phyloP scores from a whole-genome alignment of 2,113 vertebrate genomes.

The Spizaetus ornatus region DNA sequence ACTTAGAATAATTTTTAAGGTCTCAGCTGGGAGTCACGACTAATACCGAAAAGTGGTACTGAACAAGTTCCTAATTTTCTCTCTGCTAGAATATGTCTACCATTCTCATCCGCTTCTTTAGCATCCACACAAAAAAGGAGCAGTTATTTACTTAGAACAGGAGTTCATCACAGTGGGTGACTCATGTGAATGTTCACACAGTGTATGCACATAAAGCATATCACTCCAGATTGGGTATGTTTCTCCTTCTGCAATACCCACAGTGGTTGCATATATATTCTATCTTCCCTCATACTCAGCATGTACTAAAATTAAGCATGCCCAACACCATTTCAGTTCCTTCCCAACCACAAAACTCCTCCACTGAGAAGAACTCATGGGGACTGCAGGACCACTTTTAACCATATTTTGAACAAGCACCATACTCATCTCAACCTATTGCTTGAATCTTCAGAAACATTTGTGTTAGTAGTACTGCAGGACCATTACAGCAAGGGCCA shows the following conservation, averaged over 20 bases:
- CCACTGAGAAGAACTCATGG: not conserved
- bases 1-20: not conserved
- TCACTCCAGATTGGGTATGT: not conserved
- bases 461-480: not conserved
- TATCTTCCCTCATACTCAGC: not conserved
- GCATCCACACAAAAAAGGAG: not conserved
- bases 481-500: not conserved
- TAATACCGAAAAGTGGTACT: not conserved
- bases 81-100: not conserved
- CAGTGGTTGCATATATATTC: not conserved
- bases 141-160: not conserved
- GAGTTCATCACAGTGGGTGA: not conserved
- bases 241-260: not conserved
- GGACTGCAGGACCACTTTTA: not conserved
- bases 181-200: conserved; percentile 15
- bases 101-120: not conserved
- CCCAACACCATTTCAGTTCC: not conserved
- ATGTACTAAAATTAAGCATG: not conserved
- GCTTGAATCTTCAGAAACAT: not conserved
- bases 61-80: not conserved
- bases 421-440: not conserved
- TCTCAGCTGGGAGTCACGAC: not conserved
- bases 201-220: not conserved
- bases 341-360: not conserved
- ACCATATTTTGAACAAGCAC: not conserved